Evolutionary conservation across 2,113 vertebrate species (phyloP), one percentile per base, ranked within the genome.

Genomic region (Grammomys surdaster): DNA sequence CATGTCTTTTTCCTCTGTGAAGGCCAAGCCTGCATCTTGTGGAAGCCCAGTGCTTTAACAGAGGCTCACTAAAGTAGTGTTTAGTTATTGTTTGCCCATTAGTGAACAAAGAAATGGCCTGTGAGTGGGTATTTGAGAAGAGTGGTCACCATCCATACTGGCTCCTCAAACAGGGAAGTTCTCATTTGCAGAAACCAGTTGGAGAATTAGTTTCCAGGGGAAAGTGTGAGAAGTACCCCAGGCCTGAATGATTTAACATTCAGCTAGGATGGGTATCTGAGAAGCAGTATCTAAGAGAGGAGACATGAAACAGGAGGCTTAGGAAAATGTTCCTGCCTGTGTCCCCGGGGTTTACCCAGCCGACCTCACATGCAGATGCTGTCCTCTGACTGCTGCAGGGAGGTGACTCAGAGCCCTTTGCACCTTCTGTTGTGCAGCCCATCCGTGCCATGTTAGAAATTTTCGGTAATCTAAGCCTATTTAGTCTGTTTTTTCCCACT

Each of bases 401-500:
- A 82, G 12, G 87, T 98, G 97, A 98, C 84, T 98, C 98, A 90
- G 5, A 94, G 97, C 98, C 98, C 97, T 97, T 98, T 98, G 98
- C 97, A 70, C 98, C 98, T 98, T 97, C 97, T 91, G 96, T 95
- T 72, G 0, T 60, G 91, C 87, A 91, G 96, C 87, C 97, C 75
- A 5, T 96, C 94, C 81, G 81, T 97, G 98, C 96, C 85, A 20
- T 96, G 98, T 97, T 97, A 98, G 89, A 98, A 97, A 48, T 96
- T 97, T 98, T 96, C 69, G 95, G 3, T 98, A 97, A 98, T 98
- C 97, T 98, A 98, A 98, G 98, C 95, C 97, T 98, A 98, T 98
- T 99, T 98, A 98, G 98, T 99, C 98, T 99, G 90, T 98, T 98
- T 98, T 98, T 98, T 98, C 98, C 98, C 95, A 77, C 98, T 98